Evolutionary conservation across 2,888 invertebrate genomes (phyloP).

Genomic region (Dorcus hopei): DNA sequence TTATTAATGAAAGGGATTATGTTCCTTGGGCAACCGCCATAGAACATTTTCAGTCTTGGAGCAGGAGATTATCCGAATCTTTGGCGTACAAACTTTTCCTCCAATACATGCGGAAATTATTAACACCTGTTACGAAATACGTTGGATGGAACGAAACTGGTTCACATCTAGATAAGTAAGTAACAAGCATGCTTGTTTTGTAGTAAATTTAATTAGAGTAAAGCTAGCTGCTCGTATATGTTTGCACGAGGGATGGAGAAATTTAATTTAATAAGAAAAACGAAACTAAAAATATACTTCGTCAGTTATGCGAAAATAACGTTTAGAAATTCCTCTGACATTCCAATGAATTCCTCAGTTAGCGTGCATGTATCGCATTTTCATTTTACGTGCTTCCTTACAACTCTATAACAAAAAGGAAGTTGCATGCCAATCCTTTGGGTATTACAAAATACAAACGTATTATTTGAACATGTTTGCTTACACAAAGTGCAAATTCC

Average conservation of each 20-base stretch:
- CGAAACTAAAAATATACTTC: neutral
- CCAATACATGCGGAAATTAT: conserved; percentile 56
- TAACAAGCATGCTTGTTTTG: conserved; percentile 7
- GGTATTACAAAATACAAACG: neutral
- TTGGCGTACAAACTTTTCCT: conserved; percentile 66
- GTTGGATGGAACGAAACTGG: conserved; percentile 66
- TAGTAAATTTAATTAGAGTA: neutral
- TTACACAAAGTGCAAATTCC: neutral
- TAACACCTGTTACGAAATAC: conserved; percentile 57
- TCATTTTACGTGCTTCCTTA: neutral
- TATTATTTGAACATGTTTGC: neutral
- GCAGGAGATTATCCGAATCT: conserved; percentile 68
- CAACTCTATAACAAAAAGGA: neutral
- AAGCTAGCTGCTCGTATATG: too few species aligned
- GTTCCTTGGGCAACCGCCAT: conserved; percentile 83
- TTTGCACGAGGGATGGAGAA: too few species aligned
- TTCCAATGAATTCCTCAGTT: neutral
- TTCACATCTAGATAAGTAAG: conserved; percentile 62
- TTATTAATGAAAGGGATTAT: conserved; percentile 70
- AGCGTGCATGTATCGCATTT: neutral
- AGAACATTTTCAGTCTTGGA: conserved; percentile 71
- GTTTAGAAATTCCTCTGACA: neutral
- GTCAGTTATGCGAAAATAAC: neutral
- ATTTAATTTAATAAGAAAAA: neutral
- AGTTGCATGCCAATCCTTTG: neutral